These are phyloP conservation scores for Mus minutoides DNA, from an alignment of 2,797 vertebrate species.

Conservation along the genomic window DNA sequence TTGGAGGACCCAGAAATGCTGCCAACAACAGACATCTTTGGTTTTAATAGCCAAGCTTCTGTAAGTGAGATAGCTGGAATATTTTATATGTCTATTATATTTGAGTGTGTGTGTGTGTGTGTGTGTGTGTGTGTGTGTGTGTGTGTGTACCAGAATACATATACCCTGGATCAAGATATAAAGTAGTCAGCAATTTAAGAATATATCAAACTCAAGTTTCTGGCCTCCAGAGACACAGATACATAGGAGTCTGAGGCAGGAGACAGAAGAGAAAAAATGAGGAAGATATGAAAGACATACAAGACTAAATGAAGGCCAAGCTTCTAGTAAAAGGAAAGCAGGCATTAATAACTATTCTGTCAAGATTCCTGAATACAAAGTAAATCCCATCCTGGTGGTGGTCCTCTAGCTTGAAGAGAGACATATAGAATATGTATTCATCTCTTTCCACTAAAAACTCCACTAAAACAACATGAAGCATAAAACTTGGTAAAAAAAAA, in stretches of 20 bases:
- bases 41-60: neutral
- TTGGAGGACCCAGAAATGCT: neutral
- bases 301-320: neutral
- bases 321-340: neutral
- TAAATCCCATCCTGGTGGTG: neutral
- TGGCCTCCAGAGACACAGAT: neutral
- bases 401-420: neutral
- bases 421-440: neutral
- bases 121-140: neutral
- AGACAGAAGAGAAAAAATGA: neutral
- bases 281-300: neutral
- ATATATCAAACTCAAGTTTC: neutral
- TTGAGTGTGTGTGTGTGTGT: neutral
- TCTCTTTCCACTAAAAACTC: neutral
- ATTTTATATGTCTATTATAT: neutral
- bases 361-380: neutral
- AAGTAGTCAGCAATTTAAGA: neutral
- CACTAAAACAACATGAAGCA: neutral
- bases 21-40: neutral
- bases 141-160: neutral
- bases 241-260: neutral
- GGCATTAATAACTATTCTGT: neutral
- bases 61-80: neutral
- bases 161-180: neutral
- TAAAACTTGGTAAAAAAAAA: neutral